Evolutionary conservation across 2,888 invertebrate genomes (phyloP), one percentile per base, ranked within the genome.

Genomic region (Ceraclea dissimilis): DNA sequence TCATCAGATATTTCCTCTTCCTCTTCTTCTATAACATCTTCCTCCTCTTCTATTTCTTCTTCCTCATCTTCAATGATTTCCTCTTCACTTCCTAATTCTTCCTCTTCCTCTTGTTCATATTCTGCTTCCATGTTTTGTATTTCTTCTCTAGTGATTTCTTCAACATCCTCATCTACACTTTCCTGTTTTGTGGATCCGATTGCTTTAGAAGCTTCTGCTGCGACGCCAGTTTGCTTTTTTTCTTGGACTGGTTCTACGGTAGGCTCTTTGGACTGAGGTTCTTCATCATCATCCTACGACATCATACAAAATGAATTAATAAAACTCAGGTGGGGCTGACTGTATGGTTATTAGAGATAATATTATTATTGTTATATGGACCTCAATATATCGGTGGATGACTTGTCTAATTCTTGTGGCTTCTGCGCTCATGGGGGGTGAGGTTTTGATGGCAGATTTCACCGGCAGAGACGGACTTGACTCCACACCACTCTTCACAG

Each of bases 1-100:
- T 85, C 84, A 63, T 85, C 84, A 1, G 81, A 82, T 63, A 79
- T 75, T 54, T 78, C 77, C 58, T 79, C 68, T 17, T 68, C 77
- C 1, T 77, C 77, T 51, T 73, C 74, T 49, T 76, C 75, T 61
- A 78, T 78, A 20, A 76, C 74, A 16, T 75, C 70, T 61, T 78
- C 78, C 20, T 75, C 75, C 19, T 77, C 71, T 58, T 78, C 78
- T 60, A 68, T 68, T 31, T 68, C 68, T 17, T 69, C 69, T 1
- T 68, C 69, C 26, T 70, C 69, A 34, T 70, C 70, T 33, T 69
- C 70, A 10, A 69, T 67, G 55, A 69, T 69, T 44, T 70, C 71
- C 1, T 69, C 72, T 31, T 73, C 74, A 52, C 73, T 71, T 34
- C 68, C 68, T 26, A 66, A 66, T 31, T 66, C 64, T 10, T 64